Evolutionary conservation across 2,888 invertebrate species (phyloP).

Genomic region (Netelia inedita): DNA sequence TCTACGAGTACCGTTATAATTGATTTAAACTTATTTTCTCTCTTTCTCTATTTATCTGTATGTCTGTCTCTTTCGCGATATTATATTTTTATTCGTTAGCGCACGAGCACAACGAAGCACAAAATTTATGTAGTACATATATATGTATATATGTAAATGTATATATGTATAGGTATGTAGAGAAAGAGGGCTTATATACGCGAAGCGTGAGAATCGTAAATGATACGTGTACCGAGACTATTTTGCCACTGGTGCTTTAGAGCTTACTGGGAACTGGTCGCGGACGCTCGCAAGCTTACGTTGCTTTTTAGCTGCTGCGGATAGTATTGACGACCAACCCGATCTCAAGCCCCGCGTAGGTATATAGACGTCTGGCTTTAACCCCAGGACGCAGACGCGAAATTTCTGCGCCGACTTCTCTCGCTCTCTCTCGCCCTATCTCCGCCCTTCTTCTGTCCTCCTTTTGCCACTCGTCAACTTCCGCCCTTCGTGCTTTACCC

Average conservation of each 20-base stretch:
- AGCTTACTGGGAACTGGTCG: background rate
- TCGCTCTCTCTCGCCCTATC: background rate
- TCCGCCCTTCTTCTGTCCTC: background rate
- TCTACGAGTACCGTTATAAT: background rate
- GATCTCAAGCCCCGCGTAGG: constrained; percentile 11
- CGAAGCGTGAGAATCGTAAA: background rate
- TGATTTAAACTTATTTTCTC: background rate
- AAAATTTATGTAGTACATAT: background rate
- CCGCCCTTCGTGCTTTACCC: background rate
- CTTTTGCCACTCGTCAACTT: background rate
- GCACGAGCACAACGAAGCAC: background rate
- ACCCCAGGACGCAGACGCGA: constrained; percentile 55
- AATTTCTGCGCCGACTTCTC: background rate
- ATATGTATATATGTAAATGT: background rate
- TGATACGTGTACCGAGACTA: background rate
- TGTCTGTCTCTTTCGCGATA: background rate
- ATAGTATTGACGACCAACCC: constrained; percentile 52
- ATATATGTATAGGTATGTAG: background rate
- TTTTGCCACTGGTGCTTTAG: background rate
- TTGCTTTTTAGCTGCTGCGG: constrained; percentile 15
- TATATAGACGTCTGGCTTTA: background rate
- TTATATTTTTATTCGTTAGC: background rate
- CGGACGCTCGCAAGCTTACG: constrained; percentile 19
- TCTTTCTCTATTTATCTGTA: background rate
- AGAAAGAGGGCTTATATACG: background rate